These are phyloP conservation scores for Aegotheles bennettii DNA, from an alignment of 2,113 vertebrate species.

Conservation along the genomic window DNA sequence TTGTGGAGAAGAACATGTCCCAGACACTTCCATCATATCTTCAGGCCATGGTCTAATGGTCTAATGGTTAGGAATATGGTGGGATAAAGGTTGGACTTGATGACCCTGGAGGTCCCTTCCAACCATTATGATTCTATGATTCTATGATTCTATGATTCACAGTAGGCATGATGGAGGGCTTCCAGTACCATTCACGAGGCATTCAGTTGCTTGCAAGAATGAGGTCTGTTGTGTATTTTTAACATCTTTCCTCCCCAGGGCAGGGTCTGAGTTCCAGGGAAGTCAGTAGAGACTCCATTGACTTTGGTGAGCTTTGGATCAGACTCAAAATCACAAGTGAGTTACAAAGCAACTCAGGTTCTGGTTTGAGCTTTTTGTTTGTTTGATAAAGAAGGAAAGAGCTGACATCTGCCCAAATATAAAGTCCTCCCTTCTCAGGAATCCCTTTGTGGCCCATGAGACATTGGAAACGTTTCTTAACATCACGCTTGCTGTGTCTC, in stretches of 20 bases:
- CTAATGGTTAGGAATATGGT: too few species aligned
- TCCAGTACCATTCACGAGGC: too few species aligned
- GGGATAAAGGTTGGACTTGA: too few species aligned
- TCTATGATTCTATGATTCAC: too few species aligned
- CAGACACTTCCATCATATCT: not conserved
- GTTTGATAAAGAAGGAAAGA: not conserved
- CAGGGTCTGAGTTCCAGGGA: fast-evolving
- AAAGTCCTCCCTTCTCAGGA: not conserved
- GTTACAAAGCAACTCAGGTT: not conserved
- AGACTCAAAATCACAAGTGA: not conserved
- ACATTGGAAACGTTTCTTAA: not conserved
- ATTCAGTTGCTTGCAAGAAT: not conserved
- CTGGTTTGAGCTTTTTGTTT: not conserved
- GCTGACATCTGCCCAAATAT: not conserved
- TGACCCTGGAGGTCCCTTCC: too few species aligned
- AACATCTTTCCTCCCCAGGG: not conserved
- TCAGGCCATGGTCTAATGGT: too few species aligned
- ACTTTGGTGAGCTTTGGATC: not conserved
- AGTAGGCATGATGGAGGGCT: not conserved
- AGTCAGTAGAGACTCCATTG: not conserved
- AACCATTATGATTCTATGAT: too few species aligned
- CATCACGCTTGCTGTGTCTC: not conserved
- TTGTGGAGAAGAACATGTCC: fast-evolving
- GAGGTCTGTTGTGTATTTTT: not conserved
- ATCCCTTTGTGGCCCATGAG: not conserved